phyloP scores from a whole-genome alignment of 2,888 invertebrate genomes.

The Dicyrtoma fusca region DNA sequence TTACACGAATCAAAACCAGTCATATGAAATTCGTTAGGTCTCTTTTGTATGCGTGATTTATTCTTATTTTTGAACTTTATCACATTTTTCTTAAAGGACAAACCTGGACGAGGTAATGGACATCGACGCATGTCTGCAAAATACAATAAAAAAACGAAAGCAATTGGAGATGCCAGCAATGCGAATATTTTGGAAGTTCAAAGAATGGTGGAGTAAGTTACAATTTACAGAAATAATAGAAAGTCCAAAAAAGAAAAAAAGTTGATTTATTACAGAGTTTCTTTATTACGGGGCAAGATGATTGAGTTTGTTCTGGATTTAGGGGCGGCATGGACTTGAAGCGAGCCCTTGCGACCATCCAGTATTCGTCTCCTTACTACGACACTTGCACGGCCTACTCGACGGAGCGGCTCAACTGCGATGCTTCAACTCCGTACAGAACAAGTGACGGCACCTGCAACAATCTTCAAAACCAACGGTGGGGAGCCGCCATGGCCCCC shows the following conservation, averaged over 20 bases:
- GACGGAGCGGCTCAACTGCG: not conserved
- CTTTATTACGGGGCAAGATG: too few species aligned
- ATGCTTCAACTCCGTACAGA: not conserved
- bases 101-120: not conserved
- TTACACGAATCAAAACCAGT: too few species aligned
- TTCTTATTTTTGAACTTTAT: too few species aligned
- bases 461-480: slow-evolving; percentile 12
- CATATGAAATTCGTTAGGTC: too few species aligned
- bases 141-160: not conserved
- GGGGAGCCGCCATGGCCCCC: slow-evolving; percentile 16
- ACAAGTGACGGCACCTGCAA: slow-evolving; percentile 32
- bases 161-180: slow-evolving; percentile 6
- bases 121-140: not conserved
- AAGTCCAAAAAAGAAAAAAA: too few species aligned
- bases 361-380: too few species aligned
- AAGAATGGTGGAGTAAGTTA: slow-evolving; percentile 2
- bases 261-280: too few species aligned
- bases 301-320: not conserved
- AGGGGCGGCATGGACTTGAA: not conserved
- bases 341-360: not conserved
- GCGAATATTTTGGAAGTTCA: not conserved
- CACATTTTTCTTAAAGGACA: not conserved
- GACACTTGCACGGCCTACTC: not conserved
- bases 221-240: too few species aligned
- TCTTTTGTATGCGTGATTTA: too few species aligned